These are phyloP conservation scores for Drosophila cardini DNA, from an alignment of 1,140 invertebrate species.

Conservation along the genomic window DNA sequence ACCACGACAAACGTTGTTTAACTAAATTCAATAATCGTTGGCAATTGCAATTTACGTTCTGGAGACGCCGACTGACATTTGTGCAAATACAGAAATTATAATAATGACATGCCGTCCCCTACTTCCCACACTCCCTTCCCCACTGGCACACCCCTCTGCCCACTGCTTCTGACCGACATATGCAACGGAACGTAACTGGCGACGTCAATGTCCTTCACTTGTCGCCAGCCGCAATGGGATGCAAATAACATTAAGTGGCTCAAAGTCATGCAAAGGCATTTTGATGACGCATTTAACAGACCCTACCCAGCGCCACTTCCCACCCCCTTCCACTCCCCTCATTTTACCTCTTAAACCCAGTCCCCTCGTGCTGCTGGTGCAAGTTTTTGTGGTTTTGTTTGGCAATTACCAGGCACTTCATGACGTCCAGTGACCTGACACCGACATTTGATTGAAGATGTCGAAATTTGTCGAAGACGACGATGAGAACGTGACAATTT, in stretches of 20 bases:
- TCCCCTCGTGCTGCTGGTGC: background rate
- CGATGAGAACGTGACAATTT: constrained; percentile 69
- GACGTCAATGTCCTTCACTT: constrained; percentile 49
- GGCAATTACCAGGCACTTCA: constrained; percentile 59
- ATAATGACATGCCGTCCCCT: constrained; percentile 68
- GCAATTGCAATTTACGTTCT: constrained; percentile 82
- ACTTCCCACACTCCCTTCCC: background rate
- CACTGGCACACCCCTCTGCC: background rate
- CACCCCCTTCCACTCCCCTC: background rate
- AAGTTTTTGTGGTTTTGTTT: constrained; percentile 69
- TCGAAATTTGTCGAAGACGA: constrained; percentile 44
- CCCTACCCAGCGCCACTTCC: background rate
- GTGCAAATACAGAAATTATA: constrained; percentile 84
- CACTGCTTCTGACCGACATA: constrained; percentile 52
- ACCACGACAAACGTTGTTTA: constrained; percentile 81
- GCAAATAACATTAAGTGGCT: constrained; percentile 77
- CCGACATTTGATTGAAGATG: constrained; percentile 55
- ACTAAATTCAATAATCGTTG: constrained; percentile 84
- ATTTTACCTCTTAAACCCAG: no score
- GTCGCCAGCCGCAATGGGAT: constrained; percentile 57
- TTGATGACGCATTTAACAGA: constrained; percentile 52
- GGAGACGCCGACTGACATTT: constrained; percentile 71
- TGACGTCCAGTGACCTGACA: constrained; percentile 28
- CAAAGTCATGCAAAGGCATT: constrained; percentile 77
- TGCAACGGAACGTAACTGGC: constrained; percentile 55